Conservation (phyloP, 2,888 invertebrate genomes). For the Punctoribates punctum region DNA sequence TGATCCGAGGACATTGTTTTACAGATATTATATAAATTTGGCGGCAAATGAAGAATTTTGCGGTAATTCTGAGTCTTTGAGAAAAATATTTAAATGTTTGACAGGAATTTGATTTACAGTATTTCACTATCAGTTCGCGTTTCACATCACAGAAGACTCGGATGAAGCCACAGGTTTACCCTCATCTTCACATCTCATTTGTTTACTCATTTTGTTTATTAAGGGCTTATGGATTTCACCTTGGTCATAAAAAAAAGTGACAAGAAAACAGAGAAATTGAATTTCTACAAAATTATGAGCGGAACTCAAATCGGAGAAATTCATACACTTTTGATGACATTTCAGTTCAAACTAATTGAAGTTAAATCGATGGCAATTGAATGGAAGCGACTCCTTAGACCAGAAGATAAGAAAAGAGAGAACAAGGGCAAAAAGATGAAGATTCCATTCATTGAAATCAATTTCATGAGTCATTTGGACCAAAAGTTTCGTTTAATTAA, state of each 20-base stretch:
- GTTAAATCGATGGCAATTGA: not conserved
- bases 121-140: constrained; percentile 27
- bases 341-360: not conserved
- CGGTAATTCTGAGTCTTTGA: not conserved
- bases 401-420: not conserved
- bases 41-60: not conserved
- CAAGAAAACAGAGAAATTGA: not conserved
- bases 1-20: not conserved
- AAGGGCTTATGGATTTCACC: not conserved
- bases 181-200: not conserved
- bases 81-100: not conserved
- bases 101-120: not conserved
- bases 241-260: not conserved
- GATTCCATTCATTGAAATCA: constrained; percentile 12
- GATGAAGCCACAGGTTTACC: not conserved
- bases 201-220: not conserved
- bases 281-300: not conserved
- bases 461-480: constrained; percentile 15
- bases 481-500: not conserved
- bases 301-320: not conserved
- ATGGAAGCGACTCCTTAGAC: not conserved
- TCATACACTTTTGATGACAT: constrained; percentile 19
- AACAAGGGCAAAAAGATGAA: not conserved
- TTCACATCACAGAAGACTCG: not conserved
- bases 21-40: not conserved